A percentile compares a stretch with the other conserved stretches of the same genome.
Conservation (phyloP, 2,113 vertebrate species). For the Coreoperca whiteheadi region DNA sequence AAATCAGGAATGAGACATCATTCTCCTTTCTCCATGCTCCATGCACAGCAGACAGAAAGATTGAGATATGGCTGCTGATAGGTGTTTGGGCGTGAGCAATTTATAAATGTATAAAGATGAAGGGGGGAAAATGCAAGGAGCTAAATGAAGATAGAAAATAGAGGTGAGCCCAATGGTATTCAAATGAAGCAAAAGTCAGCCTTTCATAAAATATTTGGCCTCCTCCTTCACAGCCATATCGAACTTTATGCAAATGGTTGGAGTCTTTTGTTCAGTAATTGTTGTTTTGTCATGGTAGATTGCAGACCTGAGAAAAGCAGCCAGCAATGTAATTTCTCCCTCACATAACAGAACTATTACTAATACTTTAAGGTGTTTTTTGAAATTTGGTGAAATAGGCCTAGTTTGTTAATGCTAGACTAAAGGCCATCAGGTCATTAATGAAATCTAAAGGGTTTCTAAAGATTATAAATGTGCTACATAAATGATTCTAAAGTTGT, state of each 20-base stretch:
- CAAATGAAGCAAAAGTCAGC: slow-evolving; percentile 32
- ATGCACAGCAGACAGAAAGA: slow-evolving; percentile 30
- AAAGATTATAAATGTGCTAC: neutral
- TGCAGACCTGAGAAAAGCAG: neutral
- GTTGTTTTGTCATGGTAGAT: neutral
- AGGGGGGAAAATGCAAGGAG: neutral
- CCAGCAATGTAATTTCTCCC: neutral
- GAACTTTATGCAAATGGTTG: slow-evolving; percentile 21
- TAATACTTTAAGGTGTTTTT: neutral
- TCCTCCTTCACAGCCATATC: neutral
- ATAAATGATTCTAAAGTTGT: neutral
- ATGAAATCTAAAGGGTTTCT: neutral
- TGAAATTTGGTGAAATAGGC: neutral
- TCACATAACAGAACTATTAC: neutral
- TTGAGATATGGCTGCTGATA: slow-evolving; percentile 52
- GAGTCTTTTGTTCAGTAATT: slow-evolving; percentile 12
- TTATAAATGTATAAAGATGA: slow-evolving; percentile 35
- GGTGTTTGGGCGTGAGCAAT: slow-evolving; percentile 9
- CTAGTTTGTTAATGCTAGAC: neutral
- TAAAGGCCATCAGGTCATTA: neutral
- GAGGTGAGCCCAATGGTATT: slow-evolving; percentile 39
- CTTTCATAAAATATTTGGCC: slow-evolving; percentile 29
- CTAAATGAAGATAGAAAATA: slow-evolving; percentile 51
- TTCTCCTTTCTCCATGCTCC: slow-evolving; percentile 51
- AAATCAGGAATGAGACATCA: slow-evolving; percentile 75